Base-by-base conservation (phyloP, 2,113 vertebrate genomes). In the Saguinus midas region DNA sequence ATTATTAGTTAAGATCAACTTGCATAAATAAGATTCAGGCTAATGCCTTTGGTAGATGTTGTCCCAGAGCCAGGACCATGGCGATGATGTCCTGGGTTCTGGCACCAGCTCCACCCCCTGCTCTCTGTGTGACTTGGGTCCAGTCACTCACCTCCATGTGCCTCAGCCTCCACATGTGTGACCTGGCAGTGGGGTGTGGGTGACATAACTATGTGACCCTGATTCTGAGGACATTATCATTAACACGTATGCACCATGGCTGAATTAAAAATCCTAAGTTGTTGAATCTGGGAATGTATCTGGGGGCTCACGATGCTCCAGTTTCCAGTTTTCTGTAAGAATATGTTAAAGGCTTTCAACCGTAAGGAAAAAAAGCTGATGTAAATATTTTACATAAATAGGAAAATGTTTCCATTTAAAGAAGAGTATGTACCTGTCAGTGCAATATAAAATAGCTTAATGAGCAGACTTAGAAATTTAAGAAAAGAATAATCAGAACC, bases 331-430 rank as follows among this genome's bases (percentile, higher is more conserved):
- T 76, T 58, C 21, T 52, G 1, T 61, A 76, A 50, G 91, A 89
- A 83, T 32, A 66, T 78, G 11, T 72, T 96, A 83, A 57, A 76
- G 45, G 1, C 29, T 92, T 92, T 90, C 25, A 84, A 57, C 20
- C 27, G 85, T 64, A 16, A 35, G 50, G 12, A 58, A 68, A 35
- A 25, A 66, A 64, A 40, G 11, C 18, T 40, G 52, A n/a, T 95
- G 11, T 85, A 95, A 91, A 50, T 79, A 89, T 94, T 88, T 81
- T 90, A 73, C 43, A 86, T 73, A 92, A 87, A 29, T 70, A 75
- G 13, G 40, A 64, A 72, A 61, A 76, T 35, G 43, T 40, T 72
- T 25, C 25, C 76, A 6, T 72, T 70, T 75, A 81, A 79, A 87
- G 45, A 35, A 16, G 12, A 52, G n/a, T 32, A 25, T 75, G 11